Evolutionary conservation across 2,888 invertebrate species (phyloP).

Genomic region (Crocallis elinguaria): DNA sequence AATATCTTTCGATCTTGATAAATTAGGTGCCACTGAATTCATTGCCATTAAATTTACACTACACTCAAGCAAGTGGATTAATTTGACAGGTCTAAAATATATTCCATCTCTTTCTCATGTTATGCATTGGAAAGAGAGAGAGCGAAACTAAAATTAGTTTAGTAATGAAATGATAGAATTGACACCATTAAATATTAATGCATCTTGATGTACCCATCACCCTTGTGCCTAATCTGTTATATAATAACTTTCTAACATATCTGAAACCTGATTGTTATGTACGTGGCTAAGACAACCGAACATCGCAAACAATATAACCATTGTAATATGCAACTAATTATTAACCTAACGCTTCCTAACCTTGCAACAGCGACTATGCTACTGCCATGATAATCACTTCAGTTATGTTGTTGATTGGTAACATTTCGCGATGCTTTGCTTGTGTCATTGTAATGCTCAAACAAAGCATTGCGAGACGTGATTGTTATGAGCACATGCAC

Average conservation of each 20-base stretch:
- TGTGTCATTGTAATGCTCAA: conserved; percentile 36
- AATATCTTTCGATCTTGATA: no score
- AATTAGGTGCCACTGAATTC: no score
- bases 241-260: conserved; percentile 52
- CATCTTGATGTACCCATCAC: conserved; percentile 3
- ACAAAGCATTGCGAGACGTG: conserved; percentile 39
- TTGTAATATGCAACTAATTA: conserved; percentile 1
- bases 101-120: no score
- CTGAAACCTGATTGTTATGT: conserved; percentile 80
- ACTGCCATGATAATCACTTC: conserved; percentile 78
- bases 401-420: conserved; percentile 66
- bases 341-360: conserved; percentile 9
- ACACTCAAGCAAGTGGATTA: no score
- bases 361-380: conserved; percentile 26
- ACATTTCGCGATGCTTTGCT: conserved; percentile 56
- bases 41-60: no score
- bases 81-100: no score
- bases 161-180: no score
- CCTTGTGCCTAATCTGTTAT: background rate
- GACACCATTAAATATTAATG: background rate
- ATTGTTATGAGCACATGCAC: conserved; percentile 32
- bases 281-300: conserved; percentile 79
- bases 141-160: no score
- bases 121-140: no score
- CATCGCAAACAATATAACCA: conserved; percentile 37